Evolutionary conservation across 2,888 invertebrate genomes (phyloP).

Genomic region (Pseudococcus longispinus): DNA sequence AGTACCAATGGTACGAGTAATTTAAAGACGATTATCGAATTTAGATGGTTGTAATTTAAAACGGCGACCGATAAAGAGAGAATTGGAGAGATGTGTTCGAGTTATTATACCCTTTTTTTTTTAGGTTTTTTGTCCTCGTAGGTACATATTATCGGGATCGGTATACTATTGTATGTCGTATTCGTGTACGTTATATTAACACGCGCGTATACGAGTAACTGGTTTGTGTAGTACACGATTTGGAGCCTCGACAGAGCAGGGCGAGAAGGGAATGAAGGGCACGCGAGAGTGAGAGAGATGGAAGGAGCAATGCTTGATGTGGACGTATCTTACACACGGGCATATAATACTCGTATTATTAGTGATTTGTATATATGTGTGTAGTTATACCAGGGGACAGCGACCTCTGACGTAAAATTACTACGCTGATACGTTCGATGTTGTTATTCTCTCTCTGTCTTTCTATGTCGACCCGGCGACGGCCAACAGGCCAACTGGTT

Average conservation of each 20-base stretch:
- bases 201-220: constrained; percentile 4
- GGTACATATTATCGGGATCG: not conserved
- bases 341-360: not conserved
- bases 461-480: not conserved
- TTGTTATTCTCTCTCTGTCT: not conserved
- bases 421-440: constrained; percentile 8
- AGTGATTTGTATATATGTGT: constrained; percentile 11
- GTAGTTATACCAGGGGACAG: constrained; percentile 27
- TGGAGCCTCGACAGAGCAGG: not conserved
- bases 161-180: constrained; percentile 1
- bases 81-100: not conserved
- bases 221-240: not conserved
- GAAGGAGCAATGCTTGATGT: not conserved
- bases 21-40: not conserved
- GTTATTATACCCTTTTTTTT: not conserved
- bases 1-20: not conserved
- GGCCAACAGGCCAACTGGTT: not conserved
- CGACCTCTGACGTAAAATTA: constrained; percentile 46
- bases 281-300: not conserved
- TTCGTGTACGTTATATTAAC: not conserved
- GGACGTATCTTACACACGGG: not conserved
- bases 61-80: not conserved
- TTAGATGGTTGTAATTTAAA: not conserved
- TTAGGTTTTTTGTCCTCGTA: not conserved
- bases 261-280: not conserved